Percentiles rank a stretch among this genome's conserved stretches.
These are phyloP conservation scores for Aplodontia rufa DNA, from an alignment of 2,113 vertebrate genomes.

Conservation along the genomic window DNA sequence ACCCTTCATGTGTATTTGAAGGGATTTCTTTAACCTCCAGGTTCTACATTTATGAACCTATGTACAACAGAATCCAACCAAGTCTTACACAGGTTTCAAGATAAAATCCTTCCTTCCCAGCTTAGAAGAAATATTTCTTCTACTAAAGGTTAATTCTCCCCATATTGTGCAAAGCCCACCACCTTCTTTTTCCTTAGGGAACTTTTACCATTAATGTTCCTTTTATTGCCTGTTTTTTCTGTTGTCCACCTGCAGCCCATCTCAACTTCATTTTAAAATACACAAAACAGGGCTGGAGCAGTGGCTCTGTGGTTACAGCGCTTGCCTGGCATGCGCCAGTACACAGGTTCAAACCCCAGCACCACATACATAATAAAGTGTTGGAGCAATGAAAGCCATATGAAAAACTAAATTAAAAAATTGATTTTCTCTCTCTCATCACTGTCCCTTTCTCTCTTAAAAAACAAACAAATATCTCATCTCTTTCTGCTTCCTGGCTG, in stretches of 20 bases:
- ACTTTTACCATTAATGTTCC: background rate
- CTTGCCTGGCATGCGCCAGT: too few species aligned
- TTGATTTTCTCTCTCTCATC: too few species aligned
- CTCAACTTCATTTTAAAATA: background rate
- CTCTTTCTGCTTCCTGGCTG: too few species aligned
- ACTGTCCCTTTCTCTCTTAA: too few species aligned
- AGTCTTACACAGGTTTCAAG: background rate
- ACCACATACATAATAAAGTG: too few species aligned
- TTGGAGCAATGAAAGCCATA: too few species aligned
- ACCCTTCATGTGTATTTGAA: background rate
- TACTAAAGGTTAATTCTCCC: background rate
- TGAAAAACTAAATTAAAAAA: too few species aligned
- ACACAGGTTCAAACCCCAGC: too few species aligned
- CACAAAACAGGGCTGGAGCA: too few species aligned
- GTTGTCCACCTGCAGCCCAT: background rate
- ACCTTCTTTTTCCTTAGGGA: background rate
- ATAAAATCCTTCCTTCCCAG: background rate
- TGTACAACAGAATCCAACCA: background rate
- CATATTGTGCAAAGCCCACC: background rate
- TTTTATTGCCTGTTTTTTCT: background rate
- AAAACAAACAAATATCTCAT: too few species aligned
- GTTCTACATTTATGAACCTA: background rate
- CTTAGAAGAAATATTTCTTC: background rate
- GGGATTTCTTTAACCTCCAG: background rate
- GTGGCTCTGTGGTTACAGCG: too few species aligned